A percentile compares a stretch with the other conserved stretches of the same genome.
phyloP scores from a whole-genome alignment of 2,888 invertebrate species.

The Heterodera filipjevi region DNA sequence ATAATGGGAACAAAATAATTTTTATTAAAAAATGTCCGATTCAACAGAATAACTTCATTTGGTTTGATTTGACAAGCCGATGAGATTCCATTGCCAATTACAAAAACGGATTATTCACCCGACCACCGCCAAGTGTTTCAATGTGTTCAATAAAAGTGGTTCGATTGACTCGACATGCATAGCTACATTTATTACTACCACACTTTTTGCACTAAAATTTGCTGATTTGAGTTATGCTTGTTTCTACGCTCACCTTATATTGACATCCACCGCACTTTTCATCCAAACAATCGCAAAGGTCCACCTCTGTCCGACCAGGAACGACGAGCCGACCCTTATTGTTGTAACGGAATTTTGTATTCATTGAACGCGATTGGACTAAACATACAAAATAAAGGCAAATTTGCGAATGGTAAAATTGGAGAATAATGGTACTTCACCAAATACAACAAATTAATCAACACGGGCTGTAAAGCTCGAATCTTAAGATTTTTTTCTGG shows the following conservation, averaged over 20 bases:
- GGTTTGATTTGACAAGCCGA: no score
- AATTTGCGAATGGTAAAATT: no score
- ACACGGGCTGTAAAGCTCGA: no score
- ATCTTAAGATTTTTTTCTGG: no score
- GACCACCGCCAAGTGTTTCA: constrained; percentile 10
- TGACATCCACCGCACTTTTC: constrained; percentile 37
- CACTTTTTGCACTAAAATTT: constrained; percentile 32
- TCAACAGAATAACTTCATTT: no score
- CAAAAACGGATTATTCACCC: constrained; percentile 13
- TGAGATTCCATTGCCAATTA: neutral
- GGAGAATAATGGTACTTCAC: no score
- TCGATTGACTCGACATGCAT: constrained; percentile 23
- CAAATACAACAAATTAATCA: no score
- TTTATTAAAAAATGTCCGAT: no score
- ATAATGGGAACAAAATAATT: constrained; percentile 8
- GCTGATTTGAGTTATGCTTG: neutral
- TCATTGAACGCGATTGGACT: neutral
- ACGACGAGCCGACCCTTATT: constrained; percentile 27
- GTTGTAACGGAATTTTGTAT: constrained; percentile 17
- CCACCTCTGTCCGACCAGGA: constrained; percentile 26
- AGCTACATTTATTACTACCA: constrained; percentile 36
- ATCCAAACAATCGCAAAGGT: constrained; percentile 39
- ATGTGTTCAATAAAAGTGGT: constrained; percentile 27
- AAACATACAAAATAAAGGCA: no score
- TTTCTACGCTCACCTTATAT: constrained; percentile 18